Evolutionary conservation across 2,888 invertebrate species (phyloP).

Genomic region (Sabellastarte sp.): DNA sequence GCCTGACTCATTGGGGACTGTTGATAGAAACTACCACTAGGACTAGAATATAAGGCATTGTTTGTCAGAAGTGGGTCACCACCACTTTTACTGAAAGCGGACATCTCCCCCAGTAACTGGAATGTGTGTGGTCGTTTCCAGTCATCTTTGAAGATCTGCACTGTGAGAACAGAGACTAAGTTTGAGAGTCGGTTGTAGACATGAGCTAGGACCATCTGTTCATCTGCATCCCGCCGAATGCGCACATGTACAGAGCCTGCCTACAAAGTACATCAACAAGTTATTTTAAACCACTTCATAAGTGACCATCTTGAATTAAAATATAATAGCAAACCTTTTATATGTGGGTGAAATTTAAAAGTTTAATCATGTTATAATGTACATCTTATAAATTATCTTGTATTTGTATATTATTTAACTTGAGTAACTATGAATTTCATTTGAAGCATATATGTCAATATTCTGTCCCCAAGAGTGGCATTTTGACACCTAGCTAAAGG

Average conservation of each 20-base stretch:
- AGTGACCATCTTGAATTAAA: too few relatives aligned
- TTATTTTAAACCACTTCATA: too few relatives aligned
- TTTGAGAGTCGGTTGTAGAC: slow-evolving; percentile 65
- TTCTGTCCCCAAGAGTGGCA: too few relatives aligned
- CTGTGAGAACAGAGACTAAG: slow-evolving; percentile 64
- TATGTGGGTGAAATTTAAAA: too few relatives aligned
- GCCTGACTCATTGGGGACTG: not conserved
- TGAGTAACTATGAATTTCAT: too few relatives aligned
- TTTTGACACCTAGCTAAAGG: too few relatives aligned
- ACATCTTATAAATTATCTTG: too few relatives aligned
- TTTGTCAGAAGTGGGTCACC: not conserved
- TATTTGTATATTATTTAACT: too few relatives aligned
- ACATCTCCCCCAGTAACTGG: slow-evolving; percentile 13
- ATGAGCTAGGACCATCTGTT: slow-evolving; percentile 66
- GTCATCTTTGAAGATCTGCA: slow-evolving; percentile 65
- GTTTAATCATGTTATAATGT: too few relatives aligned
- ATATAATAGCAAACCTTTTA: too few relatives aligned
- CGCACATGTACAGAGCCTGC: slow-evolving; percentile 66
- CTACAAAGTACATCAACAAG: too few relatives aligned
- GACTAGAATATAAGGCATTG: not conserved
- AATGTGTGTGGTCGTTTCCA: slow-evolving; percentile 55
- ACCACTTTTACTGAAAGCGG: not conserved
- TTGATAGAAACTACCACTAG: not conserved
- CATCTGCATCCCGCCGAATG: slow-evolving; percentile 67
- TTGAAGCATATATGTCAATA: too few relatives aligned